Base-by-base conservation (phyloP, 2,113 vertebrate species). In the Phrynocephalus versicolor region DNA sequence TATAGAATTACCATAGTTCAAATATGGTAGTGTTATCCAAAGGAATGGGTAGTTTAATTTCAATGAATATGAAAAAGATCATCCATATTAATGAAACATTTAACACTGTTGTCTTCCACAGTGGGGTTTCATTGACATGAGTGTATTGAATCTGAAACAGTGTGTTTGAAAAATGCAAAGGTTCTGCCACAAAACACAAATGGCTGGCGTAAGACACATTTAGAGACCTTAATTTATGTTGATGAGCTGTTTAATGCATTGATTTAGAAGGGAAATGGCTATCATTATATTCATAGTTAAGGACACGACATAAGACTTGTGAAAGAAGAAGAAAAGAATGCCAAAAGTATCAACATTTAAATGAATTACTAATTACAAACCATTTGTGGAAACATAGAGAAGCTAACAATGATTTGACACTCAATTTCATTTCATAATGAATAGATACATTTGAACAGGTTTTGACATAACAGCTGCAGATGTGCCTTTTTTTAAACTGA, bases 41-140 rank as follows among this genome's bases (percentile, higher is more conserved):
- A 90, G 79, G 87, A 82, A 89, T 83, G 37, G n/a, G 81, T 60
- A 93, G 15, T 67, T 89, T 87, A 88, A 84, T 86, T 90, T 41
- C 81, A 81, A 67, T 27, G 65, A 65, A 85, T 58, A 87, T 64
- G 73, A 93, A 92, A 58, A 65, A 85, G 69, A 69, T 39, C 41
- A 81, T 73, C 62, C 35, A 83, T 92, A 85, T 84, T 91, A 89
- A 87, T 91, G 75, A 79, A 79, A 64, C 1, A 85, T 90, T 93
- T 88, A 69, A 82, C 39, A 85, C 23, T 89, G 60, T 71, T 86
- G 41, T 85, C 57, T 85, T 14, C 78, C 88, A 88, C n/a, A 69
- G 41, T 86, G 71, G 23, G 45, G 6, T 86, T 91, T 88, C 33
- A 84, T 55, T 41, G 79, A 71, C 13, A 37, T 33, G 65, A 73